These are phyloP conservation scores for Meloe dianella DNA, from an alignment of 2,888 invertebrate genomes.

Conservation along the genomic window DNA sequence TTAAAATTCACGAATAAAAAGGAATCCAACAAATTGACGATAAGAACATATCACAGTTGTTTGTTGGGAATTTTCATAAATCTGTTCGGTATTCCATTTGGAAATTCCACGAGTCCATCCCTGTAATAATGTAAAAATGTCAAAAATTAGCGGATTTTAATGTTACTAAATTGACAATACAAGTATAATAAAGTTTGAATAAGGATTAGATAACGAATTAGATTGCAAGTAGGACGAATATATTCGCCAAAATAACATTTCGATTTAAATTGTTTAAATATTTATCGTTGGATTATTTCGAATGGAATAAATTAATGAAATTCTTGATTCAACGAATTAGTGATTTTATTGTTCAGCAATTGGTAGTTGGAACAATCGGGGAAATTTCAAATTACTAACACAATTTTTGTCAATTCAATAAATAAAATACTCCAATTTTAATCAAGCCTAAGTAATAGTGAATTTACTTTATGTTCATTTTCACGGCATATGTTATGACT, in stretches of 20 bases:
- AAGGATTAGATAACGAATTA: too few relatives aligned
- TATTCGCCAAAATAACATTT: too few relatives aligned
- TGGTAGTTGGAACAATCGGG: background rate
- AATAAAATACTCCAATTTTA: too few relatives aligned
- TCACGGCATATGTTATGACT: too few relatives aligned
- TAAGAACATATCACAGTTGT: background rate
- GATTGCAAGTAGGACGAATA: too few relatives aligned
- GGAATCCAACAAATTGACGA: constrained; percentile 4
- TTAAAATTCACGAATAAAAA: constrained; percentile 17
- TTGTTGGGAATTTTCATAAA: constrained; percentile 19
- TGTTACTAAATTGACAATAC: too few relatives aligned
- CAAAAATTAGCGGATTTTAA: too few relatives aligned
- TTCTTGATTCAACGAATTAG: constrained; percentile 21
- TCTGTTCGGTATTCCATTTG: constrained; percentile 11
- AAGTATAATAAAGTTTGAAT: too few relatives aligned
- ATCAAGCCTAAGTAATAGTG: too few relatives aligned
- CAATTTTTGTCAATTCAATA: background rate
- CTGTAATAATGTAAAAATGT: constrained; percentile 1
- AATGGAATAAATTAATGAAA: constrained; percentile 1
- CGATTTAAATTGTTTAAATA: too few relatives aligned
- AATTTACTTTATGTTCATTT: too few relatives aligned
- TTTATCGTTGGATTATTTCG: too few relatives aligned
- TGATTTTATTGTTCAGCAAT: constrained; percentile 15
- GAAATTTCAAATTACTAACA: constrained; percentile 6
- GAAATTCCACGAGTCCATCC: constrained; percentile 19